Conservation (phyloP, 2,888 invertebrate genomes). For the Cotesia congregata region DNA sequence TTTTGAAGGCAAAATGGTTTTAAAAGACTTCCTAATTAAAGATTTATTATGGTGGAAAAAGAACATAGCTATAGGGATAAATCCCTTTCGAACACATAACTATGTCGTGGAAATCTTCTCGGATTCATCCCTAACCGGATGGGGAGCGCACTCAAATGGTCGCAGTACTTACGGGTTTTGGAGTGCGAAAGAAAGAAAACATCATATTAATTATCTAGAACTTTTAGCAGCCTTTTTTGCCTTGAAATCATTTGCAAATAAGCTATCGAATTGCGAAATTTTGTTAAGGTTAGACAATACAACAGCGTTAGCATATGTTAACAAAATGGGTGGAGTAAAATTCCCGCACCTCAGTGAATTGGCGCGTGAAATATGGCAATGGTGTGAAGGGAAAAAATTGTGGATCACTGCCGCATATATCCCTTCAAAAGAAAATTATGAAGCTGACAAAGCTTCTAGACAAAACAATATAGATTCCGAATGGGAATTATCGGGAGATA, state of each 20-base stretch:
- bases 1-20: constrained; percentile 35
- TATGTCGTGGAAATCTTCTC: constrained; percentile 36
- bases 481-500: constrained; percentile 39
- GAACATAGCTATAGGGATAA: constrained; percentile 25
- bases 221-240: constrained; percentile 9
- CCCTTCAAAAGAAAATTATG: constrained; percentile 40
- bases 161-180: constrained; percentile 26
- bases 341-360: constrained; percentile 37
- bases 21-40: constrained; percentile 24
- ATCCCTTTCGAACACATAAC: constrained; percentile 31
- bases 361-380: constrained; percentile 44
- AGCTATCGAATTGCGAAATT: constrained; percentile 21
- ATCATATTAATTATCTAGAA: constrained; percentile 33
- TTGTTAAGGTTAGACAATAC: constrained; percentile 44
- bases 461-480: constrained; percentile 39
- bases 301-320: constrained; percentile 48
- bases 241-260: background rate
- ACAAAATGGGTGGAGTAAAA: constrained; percentile 48
- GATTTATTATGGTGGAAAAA: constrained; percentile 40
- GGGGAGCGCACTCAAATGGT: constrained; percentile 32
- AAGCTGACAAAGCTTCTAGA: constrained; percentile 40
- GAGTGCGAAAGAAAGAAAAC: constrained; percentile 17
- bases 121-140: constrained; percentile 36
- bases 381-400: constrained; percentile 44
- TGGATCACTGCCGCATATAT: constrained; percentile 48